Evolutionary conservation across 2,888 invertebrate genomes (phyloP).

Genomic region (Cryptocephalus primarius): DNA sequence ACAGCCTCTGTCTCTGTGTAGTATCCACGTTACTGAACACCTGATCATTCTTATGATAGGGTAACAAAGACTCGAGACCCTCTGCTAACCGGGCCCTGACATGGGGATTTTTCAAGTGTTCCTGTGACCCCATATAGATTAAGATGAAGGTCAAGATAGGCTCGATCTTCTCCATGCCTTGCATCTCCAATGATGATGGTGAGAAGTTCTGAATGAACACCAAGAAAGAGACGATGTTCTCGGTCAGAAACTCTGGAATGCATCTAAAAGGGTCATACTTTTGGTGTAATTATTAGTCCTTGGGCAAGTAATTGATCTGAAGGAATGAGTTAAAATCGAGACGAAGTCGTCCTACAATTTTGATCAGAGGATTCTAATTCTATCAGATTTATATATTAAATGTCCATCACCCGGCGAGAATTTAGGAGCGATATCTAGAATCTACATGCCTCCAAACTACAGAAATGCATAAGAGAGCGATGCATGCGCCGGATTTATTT

Average conservation of each 20-base stretch:
- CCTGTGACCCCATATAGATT: slow-evolving; percentile 77
- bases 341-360: too few species aligned
- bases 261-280: slow-evolving; percentile 43
- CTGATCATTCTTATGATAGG: slow-evolving; percentile 51
- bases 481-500: too few species aligned
- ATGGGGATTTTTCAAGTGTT: slow-evolving; percentile 76
- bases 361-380: too few species aligned
- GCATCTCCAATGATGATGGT: slow-evolving; percentile 52
- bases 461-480: too few species aligned
- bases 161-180: slow-evolving; percentile 50
- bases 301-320: too few species aligned
- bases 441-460: too few species aligned
- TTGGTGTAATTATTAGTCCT: neutral
- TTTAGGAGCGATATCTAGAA: too few species aligned
- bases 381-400: too few species aligned
- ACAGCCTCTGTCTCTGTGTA: slow-evolving; percentile 62
- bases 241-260: slow-evolving; percentile 82
- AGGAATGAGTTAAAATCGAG: too few species aligned
- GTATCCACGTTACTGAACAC: slow-evolving; percentile 36
- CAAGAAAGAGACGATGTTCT: slow-evolving; percentile 75
- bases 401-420: too few species aligned
- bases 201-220: slow-evolving; percentile 61
- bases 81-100: slow-evolving; percentile 83
- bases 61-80: slow-evolving; percentile 76
- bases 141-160: slow-evolving; percentile 71